Evolutionary conservation across 2,113 vertebrate genomes (phyloP).

Genomic region (Centropristis striata): DNA sequence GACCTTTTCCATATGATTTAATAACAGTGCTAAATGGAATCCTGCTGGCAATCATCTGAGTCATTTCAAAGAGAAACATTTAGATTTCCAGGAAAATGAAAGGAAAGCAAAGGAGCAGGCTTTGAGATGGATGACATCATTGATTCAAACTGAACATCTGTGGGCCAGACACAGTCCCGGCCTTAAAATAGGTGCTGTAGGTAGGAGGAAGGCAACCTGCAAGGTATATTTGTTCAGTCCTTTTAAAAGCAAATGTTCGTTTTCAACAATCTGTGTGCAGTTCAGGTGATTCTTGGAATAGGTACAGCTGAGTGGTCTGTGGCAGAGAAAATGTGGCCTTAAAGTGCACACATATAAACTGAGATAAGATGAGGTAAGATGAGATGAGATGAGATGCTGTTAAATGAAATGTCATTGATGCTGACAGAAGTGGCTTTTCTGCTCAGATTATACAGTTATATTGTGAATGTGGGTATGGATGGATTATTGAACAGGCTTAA

Average conservation of each 20-base stretch:
- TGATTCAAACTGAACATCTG: constrained; percentile 66
- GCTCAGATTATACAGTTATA: no score
- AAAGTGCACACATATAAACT: neutral
- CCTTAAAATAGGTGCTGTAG: constrained; percentile 32
- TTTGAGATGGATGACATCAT: constrained; percentile 61
- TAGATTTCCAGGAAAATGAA: constrained; percentile 52
- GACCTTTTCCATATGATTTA: constrained; percentile 41
- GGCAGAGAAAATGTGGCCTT: neutral
- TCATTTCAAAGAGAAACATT: constrained; percentile 45
- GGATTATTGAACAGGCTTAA: no score
- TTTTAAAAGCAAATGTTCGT: neutral
- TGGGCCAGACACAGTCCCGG: constrained; percentile 25
- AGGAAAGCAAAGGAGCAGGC: constrained; percentile 45
- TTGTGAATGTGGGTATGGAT: no score
- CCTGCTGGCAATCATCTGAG: neutral
- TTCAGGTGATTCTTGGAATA: neutral
- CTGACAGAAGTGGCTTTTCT: no score
- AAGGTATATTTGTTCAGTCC: neutral
- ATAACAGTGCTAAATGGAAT: constrained; percentile 21
- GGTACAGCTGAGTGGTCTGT: neutral
- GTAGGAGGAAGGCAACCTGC: constrained; percentile 20
- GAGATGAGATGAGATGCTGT: neutral
- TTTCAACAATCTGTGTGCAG: neutral
- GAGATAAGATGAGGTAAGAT: neutral
- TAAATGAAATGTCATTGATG: no score